A percentile compares a stretch with the other conserved stretches of the same genome.
Conservation (phyloP, 2,888 invertebrate genomes). For the Lissocephala sabroskyi region DNA sequence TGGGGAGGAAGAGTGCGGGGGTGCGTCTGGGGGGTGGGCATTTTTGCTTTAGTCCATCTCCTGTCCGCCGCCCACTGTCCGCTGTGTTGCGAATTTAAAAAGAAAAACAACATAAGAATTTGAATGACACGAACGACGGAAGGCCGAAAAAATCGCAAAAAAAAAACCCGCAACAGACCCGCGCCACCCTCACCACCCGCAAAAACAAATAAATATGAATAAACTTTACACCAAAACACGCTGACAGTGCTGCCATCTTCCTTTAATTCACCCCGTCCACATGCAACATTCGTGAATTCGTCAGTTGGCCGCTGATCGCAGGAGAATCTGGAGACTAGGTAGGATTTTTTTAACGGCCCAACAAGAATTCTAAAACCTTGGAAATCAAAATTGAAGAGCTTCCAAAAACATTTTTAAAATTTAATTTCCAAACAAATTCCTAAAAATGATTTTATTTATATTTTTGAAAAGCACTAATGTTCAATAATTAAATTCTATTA, state of each 20-base stretch:
- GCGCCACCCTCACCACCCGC: not conserved
- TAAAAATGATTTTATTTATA: too few species aligned
- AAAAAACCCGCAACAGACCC: constrained; percentile 15
- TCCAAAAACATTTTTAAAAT: too few species aligned
- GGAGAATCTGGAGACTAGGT: too few species aligned
- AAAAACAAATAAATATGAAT: not conserved
- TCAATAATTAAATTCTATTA: too few species aligned
- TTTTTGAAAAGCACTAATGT: too few species aligned
- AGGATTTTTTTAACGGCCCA: constrained; percentile 31
- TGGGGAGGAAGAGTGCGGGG: too few species aligned
- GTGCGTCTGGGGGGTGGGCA: constrained; percentile 7
- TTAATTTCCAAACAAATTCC: too few species aligned
- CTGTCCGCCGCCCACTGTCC: constrained; percentile 1
- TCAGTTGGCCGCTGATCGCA: too few species aligned
- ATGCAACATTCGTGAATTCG: constrained; percentile 14
- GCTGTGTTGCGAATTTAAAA: constrained; percentile 25
- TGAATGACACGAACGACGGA: constrained; percentile 34
- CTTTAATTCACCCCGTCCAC: constrained; percentile 44
- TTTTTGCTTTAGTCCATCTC: constrained; percentile 7
- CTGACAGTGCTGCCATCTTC: constrained; percentile 53
- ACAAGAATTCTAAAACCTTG: too few species aligned
- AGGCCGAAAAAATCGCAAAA: constrained; percentile 14
- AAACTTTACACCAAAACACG: constrained; percentile 23
- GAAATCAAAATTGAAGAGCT: too few species aligned
- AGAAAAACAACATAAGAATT: constrained; percentile 47